These are phyloP conservation scores for Pangasius larnaudii DNA, from an alignment of 2,797 vertebrate genomes.

Conservation along the genomic window DNA sequence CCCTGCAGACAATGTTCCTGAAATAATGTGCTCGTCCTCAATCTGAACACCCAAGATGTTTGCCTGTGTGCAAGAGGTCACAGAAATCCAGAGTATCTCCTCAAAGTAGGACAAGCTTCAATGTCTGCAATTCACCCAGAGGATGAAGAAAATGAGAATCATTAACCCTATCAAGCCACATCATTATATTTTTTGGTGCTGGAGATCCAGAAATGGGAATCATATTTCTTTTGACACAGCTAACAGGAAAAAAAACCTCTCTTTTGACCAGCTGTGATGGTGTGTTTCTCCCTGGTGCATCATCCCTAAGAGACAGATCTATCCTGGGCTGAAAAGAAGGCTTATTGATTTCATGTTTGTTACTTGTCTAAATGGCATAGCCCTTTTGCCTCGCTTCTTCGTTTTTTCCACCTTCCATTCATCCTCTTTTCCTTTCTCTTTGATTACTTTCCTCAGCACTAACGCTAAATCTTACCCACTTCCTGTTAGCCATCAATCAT, in stretches of 20 bases:
- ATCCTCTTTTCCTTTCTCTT: slow-evolving; percentile 26
- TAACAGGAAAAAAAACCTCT: slow-evolving; percentile 34
- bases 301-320: slow-evolving; percentile 50
- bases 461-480: slow-evolving; percentile 45
- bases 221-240: slow-evolving; percentile 33
- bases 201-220: background rate
- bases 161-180: slow-evolving; percentile 35
- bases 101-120: slow-evolving; percentile 67
- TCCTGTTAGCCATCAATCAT: slow-evolving; percentile 56
- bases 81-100: slow-evolving; percentile 36
- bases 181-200: slow-evolving; percentile 9
- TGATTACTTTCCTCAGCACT: slow-evolving; percentile 57
- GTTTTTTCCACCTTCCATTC: slow-evolving; percentile 26
- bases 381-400: slow-evolving; percentile 40
- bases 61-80: slow-evolving; percentile 67
- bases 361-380: slow-evolving; percentile 49
- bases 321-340: slow-evolving; percentile 42
- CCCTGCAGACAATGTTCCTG: slow-evolving; percentile 67
- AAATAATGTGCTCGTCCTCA: slow-evolving; percentile 75
- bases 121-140: slow-evolving; percentile 56
- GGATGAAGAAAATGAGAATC: slow-evolving; percentile 49
- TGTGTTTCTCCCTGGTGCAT: slow-evolving; percentile 35
- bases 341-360: slow-evolving; percentile 69
- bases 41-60: slow-evolving; percentile 65
- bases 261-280: background rate